A percentile compares a stretch with the other conserved stretches of the same genome.
Evolutionary conservation across 1,140 invertebrate species (phyloP).

Genomic region (Colletes gigas): DNA sequence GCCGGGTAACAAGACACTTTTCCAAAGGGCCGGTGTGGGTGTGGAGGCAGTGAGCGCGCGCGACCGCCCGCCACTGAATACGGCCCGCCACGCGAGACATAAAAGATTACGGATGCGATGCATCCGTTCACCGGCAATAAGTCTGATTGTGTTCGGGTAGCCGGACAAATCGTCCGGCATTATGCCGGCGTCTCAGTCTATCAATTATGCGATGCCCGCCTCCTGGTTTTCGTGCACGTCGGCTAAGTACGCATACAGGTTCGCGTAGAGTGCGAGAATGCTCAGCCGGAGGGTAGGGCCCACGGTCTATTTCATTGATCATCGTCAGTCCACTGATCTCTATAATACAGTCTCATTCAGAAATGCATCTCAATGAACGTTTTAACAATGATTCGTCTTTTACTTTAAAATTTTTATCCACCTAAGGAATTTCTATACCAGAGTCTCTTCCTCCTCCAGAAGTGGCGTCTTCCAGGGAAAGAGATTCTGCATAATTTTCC

Average conservation of each 20-base stretch:
- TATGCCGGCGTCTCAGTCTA: slow-evolving; percentile 78
- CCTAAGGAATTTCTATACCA: too few relatives aligned
- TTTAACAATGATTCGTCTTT: too few relatives aligned
- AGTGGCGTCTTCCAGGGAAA: background rate
- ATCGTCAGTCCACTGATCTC: slow-evolving; percentile 64
- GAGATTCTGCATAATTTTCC: slow-evolving; percentile 68
- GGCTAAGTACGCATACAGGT: slow-evolving; percentile 28
- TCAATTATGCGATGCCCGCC: slow-evolving; percentile 72
- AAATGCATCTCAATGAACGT: too few relatives aligned
- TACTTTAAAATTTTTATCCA: too few relatives aligned
- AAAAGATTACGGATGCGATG: slow-evolving; percentile 80
- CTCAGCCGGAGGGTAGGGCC: slow-evolving; percentile 47
- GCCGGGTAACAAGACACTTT: slow-evolving; percentile 80
- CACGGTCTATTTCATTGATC: slow-evolving; percentile 78
- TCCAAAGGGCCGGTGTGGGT: slow-evolving; percentile 54
- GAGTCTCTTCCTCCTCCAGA: slow-evolving; percentile 7
- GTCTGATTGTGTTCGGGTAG: slow-evolving; percentile 78
- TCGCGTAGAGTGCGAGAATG: slow-evolving; percentile 30
- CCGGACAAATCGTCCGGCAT: slow-evolving; percentile 80
- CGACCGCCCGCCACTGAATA: slow-evolving; percentile 10
- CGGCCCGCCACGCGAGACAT: slow-evolving; percentile 67
- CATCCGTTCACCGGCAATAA: slow-evolving; percentile 80
- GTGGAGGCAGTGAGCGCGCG: slow-evolving; percentile 46
- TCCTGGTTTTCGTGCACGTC: slow-evolving; percentile 32
- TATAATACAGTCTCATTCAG: too few relatives aligned